Conservation (phyloP, 2,888 invertebrate species). For the Polietes domitor region DNA sequence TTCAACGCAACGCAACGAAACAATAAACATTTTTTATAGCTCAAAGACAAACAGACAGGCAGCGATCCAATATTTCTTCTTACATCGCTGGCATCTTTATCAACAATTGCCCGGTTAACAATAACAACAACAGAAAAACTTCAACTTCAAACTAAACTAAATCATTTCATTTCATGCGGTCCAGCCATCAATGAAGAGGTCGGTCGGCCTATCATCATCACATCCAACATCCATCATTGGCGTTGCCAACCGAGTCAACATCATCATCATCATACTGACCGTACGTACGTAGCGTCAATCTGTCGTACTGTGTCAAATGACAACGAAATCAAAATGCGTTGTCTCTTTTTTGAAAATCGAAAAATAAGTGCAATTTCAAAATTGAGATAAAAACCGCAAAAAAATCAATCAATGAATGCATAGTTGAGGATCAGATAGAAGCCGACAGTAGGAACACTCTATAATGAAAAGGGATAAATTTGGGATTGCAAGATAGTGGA, state of each 20-base stretch:
- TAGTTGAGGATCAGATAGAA: background rate
- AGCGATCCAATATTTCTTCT: background rate
- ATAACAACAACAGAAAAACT: no score
- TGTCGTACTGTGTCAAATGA: background rate
- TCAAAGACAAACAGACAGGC: background rate
- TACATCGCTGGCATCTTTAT: background rate
- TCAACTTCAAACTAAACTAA: slow-evolving; percentile 41
- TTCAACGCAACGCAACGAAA: background rate
- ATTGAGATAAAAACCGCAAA: slow-evolving; percentile 1
- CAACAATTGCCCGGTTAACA: no score
- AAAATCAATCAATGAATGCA: background rate
- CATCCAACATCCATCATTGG: no score
- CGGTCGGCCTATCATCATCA: slow-evolving; percentile 58
- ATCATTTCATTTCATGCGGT: slow-evolving; percentile 52
- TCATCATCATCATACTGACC: slow-evolving; percentile 45
- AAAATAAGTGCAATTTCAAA: background rate
- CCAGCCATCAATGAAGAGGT: slow-evolving; percentile 41
- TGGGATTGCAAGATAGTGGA: no score
- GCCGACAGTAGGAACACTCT: background rate
- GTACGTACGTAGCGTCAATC: background rate
- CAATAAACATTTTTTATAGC: background rate
- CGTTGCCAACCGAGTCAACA: slow-evolving; percentile 28
- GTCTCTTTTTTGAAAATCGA: background rate
- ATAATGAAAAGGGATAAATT: no score
- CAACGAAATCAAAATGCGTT: background rate